phyloP scores from a whole-genome alignment of 1,140 invertebrate species.

The Leptestheria dahalacensis region DNA sequence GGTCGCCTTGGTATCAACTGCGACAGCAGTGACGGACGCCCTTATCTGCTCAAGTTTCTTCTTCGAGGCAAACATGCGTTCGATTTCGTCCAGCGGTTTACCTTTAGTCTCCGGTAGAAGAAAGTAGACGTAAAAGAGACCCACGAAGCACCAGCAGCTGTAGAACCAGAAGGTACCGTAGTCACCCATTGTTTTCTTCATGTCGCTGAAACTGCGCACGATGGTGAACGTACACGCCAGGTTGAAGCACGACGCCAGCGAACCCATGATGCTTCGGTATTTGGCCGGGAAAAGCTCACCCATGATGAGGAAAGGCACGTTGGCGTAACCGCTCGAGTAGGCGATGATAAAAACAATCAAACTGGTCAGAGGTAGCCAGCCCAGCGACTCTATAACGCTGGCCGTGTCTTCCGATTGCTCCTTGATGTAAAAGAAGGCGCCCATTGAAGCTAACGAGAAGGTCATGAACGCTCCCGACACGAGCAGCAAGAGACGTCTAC shows the following conservation, averaged over 20 bases:
- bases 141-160: constrained; percentile 34
- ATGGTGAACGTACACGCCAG: constrained; percentile 15
- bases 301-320: constrained; percentile 65
- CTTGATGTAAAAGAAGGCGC: constrained; percentile 23
- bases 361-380: constrained; percentile 52
- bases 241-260: constrained; percentile 13
- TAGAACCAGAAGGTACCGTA: constrained; percentile 31
- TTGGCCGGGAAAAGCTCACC: constrained; percentile 21
- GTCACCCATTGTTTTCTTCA: constrained; percentile 17
- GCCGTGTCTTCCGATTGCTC: constrained; percentile 13
- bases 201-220: constrained; percentile 11
- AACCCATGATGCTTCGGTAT: constrained; percentile 37
- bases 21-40: neutral
- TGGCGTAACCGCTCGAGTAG: constrained; percentile 62
- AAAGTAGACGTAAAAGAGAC: constrained; percentile 38
- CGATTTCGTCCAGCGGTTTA: constrained; percentile 48
- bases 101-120: constrained; percentile 57
- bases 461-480: constrained; percentile 33
- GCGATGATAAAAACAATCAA: constrained; percentile 56
- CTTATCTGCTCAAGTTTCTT: constrained; percentile 12
- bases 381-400: constrained; percentile 26
- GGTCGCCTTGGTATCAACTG: neutral
- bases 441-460: constrained; percentile 25
- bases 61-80: constrained; percentile 27
- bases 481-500: constrained; percentile 37